A percentile compares a stretch with the other conserved stretches of the same genome.
Evolutionary conservation across 53 echinoderm and acorn worm genomes (phyloP).

Genomic region (Mesocentrotus franciscanus): DNA sequence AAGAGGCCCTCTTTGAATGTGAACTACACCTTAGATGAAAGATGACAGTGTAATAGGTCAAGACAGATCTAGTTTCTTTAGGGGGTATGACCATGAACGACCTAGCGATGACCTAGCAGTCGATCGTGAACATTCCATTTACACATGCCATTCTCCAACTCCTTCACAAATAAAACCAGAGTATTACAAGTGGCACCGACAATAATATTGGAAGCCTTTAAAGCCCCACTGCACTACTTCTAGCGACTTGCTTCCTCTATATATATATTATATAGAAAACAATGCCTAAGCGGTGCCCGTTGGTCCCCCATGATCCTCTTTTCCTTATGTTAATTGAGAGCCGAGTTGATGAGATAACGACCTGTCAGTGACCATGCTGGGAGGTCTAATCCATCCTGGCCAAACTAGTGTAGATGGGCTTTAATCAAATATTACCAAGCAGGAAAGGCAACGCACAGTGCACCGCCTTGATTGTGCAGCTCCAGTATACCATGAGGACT

Average conservation of each 20-base stretch:
- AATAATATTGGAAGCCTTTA: neutral
- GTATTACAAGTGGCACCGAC: neutral
- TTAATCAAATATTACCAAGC: too few relatives aligned
- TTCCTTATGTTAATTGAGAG: too few relatives aligned
- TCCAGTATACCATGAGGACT: neutral
- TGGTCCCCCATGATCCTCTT: too few relatives aligned
- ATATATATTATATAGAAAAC: too few relatives aligned
- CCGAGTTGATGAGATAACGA: too few relatives aligned
- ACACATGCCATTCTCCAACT: neutral
- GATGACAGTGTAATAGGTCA: neutral
- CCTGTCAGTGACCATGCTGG: too few relatives aligned
- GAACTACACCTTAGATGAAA: neutral
- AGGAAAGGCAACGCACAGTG: too few relatives aligned
- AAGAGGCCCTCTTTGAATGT: neutral
- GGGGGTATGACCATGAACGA: neutral
- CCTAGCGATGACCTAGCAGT: neutral
- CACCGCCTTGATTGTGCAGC: neutral
- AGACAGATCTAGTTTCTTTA: neutral
- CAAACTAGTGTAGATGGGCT: too few relatives aligned
- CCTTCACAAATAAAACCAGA: neutral
- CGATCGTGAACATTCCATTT: neutral
- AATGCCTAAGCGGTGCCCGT: too few relatives aligned
- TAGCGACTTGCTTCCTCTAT: too few relatives aligned
- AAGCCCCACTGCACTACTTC: too few relatives aligned
- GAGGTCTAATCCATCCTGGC: too few relatives aligned